A percentile compares a stretch with the other conserved stretches of the same genome.
Conservation (phyloP, 2,888 invertebrate species). For the Xiphydria camelus region DNA sequence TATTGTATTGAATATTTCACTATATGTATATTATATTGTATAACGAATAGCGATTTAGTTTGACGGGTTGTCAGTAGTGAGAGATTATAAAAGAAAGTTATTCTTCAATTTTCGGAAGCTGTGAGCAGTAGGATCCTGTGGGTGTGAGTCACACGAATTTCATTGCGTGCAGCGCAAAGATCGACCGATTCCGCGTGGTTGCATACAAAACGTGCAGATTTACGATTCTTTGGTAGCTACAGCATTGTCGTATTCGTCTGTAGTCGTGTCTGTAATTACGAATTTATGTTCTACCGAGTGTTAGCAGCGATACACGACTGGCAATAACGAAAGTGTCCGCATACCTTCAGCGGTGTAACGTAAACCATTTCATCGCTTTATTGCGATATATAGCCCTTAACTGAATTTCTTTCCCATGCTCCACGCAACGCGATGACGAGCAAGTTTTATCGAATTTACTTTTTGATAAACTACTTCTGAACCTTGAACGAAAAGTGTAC, state of each 20-base stretch:
- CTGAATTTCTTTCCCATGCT: no score
- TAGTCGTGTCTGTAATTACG: constrained; percentile 9
- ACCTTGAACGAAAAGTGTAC: no score
- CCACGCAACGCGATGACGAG: no score
- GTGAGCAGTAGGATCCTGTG: constrained; percentile 24
- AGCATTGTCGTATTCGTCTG: constrained; percentile 16
- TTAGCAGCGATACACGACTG: constrained; percentile 16
- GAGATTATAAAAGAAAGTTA: constrained; percentile 28
- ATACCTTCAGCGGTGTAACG: no score
- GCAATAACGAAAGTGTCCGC: constrained; percentile 24
- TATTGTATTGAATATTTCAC: constrained; percentile 37
- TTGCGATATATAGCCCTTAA: no score
- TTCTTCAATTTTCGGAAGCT: constrained; percentile 34
- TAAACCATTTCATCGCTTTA: no score
- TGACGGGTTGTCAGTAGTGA: constrained; percentile 43
- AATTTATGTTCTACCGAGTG: constrained; percentile 9
- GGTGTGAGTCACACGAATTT: constrained; percentile 10
- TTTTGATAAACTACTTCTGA: no score
- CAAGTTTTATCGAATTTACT: no score
- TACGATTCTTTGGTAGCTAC: constrained; percentile 5
- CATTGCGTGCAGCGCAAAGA: constrained; percentile 1
- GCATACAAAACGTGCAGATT: not conserved
- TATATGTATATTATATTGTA: constrained; percentile 36
- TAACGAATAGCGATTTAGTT: constrained; percentile 45
- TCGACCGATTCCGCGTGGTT: not conserved